These are phyloP conservation scores for Silurus aristotelis DNA, from an alignment of 2,797 vertebrate genomes.

Conservation along the genomic window DNA sequence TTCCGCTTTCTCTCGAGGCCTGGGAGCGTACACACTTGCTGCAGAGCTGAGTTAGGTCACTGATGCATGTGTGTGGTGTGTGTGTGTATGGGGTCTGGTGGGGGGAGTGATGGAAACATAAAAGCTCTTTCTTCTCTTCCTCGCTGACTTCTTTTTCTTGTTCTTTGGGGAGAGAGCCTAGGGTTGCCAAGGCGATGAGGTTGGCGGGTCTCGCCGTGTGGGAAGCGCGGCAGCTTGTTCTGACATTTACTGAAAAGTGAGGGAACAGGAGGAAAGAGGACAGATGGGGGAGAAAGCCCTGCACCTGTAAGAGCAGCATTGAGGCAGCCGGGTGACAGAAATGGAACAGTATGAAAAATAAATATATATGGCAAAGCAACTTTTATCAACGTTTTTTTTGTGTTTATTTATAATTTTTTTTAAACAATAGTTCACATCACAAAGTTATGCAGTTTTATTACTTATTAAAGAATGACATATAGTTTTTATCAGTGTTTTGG, in stretches of 20 bases:
- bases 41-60: constrained; percentile 63
- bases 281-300: constrained; percentile 54
- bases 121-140: constrained; percentile 59
- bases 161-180: constrained; percentile 51
- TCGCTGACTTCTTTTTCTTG: constrained; percentile 50
- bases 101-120: constrained; percentile 44
- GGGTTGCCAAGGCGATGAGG: constrained; percentile 80
- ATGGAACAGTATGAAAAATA: constrained; percentile 44
- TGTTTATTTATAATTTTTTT: not conserved
- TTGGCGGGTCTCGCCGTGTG: constrained; percentile 78
- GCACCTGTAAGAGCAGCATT: constrained; percentile 69
- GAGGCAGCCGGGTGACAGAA: constrained; percentile 56
- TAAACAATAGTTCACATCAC: not conserved
- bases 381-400: not conserved
- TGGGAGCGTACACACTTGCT: constrained; percentile 78
- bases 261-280: constrained; percentile 45
- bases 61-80: constrained; percentile 34
- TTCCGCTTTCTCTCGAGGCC: constrained; percentile 55
- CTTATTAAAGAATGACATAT: not conserved
- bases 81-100: constrained; percentile 23
- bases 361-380: not conserved
- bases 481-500: not conserved
- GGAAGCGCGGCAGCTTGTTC: constrained; percentile 80
- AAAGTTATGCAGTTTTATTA: not conserved
- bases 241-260: constrained; percentile 77